Base-by-base conservation (phyloP, 2,113 vertebrate genomes). In the Phyllopteryx taeniolatus region DNA sequence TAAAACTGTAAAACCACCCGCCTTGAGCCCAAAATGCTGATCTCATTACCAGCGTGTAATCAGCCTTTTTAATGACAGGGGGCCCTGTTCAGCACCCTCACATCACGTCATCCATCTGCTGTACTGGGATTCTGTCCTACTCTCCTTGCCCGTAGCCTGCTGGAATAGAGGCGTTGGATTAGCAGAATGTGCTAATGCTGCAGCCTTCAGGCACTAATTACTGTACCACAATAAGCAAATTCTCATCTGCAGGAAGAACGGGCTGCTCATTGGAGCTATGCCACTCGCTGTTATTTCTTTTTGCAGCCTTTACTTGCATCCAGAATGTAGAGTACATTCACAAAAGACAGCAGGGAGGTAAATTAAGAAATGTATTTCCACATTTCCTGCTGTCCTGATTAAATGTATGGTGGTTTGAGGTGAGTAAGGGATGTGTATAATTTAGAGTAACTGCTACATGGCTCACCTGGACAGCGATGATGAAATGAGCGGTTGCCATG, bases 11-110 rank as follows among this genome's bases (percentile, higher is more conserved):
- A 54, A 49, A 72, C 77, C 49, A 17, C n/a, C 44, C 77, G n/a
- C 79, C 67, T 73, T 70, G 76, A 89, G 79, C 56, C 73, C 76
- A 76, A 85, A 86, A 67, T 47, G 74, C 84, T 88, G 85, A 90
- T 89, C 88, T 85, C 83, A 87, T 90, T 90, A 89, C 76, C 59
- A 81, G 68, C 83, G 77, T 89, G 85, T 83, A 88, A 90, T 89
- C 78, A 80, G 69, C 63, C 78, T 74, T 85, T 86, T 89, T 84
- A 87, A 89, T 84, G 78, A 84, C 59, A 61, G 31, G 7, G 79
- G 76, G 63, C 74, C 61, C 72, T 61, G 74, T 81, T 75, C 82
- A 84, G 71, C 54, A 69, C 71, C 70, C 72, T 61, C 61, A 6
- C 61, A 81, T 89, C 79, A 79, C 78, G 33, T 88, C 87, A 85